Conservation (phyloP, 2,888 invertebrate genomes). For the Brachypterus glaber region DNA sequence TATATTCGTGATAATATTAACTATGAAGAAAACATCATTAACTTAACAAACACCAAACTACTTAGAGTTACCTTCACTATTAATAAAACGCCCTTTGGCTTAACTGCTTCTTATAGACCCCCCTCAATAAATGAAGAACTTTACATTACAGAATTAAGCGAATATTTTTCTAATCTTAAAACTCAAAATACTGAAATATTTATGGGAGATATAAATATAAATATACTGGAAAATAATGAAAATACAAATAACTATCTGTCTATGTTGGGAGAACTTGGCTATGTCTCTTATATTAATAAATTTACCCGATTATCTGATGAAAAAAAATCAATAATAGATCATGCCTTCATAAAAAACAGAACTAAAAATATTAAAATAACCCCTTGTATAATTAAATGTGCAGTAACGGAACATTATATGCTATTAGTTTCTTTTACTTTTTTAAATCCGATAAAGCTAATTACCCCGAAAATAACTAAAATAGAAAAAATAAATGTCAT, state of each 20-base stretch:
- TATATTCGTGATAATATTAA: too few species aligned
- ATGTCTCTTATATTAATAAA: neutral
- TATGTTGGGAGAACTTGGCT: neutral
- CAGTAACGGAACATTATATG: neutral
- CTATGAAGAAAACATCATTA: neutral
- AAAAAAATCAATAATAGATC: conserved; percentile 6
- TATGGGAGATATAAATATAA: neutral
- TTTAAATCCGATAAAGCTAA: neutral
- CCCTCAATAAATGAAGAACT: neutral
- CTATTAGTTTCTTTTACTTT: neutral
- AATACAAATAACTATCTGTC: conserved; percentile 1
- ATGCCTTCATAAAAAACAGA: neutral
- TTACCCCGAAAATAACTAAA: neutral
- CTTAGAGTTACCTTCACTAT: neutral
- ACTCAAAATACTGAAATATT: neutral
- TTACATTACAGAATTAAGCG: neutral
- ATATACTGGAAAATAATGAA: neutral
- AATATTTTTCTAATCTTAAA: neutral
- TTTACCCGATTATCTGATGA: neutral
- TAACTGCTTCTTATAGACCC: neutral
- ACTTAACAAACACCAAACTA: neutral
- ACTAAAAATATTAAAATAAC: neutral
- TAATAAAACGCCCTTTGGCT: neutral
- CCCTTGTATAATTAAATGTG: neutral
- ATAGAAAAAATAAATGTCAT: neutral